phyloP scores from a whole-genome alignment of 2,113 vertebrate species.

The Zosterops hypoxanthus region DNA sequence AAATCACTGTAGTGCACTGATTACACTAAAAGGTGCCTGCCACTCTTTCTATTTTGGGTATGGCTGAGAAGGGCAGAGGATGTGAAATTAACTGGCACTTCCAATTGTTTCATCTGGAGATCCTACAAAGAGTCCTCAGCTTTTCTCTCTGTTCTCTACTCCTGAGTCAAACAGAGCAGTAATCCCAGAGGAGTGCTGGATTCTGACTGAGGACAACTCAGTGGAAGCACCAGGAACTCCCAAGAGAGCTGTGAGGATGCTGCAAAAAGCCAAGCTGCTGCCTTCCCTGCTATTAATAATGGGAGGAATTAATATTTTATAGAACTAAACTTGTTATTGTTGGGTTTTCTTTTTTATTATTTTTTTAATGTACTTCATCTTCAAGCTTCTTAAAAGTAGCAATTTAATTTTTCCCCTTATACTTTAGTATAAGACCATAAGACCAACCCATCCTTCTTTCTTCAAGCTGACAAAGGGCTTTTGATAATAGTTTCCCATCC shows the following conservation, averaged over 20 bases:
- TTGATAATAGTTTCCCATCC: background rate
- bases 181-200: background rate
- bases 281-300: background rate
- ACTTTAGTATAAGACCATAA: background rate
- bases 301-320: background rate
- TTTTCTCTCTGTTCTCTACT: background rate
- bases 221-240: background rate
- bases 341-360: background rate
- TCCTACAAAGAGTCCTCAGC: background rate
- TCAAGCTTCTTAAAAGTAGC: background rate
- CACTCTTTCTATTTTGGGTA: background rate
- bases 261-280: background rate
- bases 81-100: slow-evolving; percentile 16
- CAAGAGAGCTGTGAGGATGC: background rate
- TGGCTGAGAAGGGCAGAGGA: background rate
- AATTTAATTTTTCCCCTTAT: background rate
- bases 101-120: background rate
- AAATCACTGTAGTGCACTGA: background rate
- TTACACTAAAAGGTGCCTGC: slow-evolving; percentile 11
- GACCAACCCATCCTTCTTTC: background rate
- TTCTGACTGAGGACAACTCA: background rate
- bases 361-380: background rate
- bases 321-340: background rate
- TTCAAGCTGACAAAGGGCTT: background rate
- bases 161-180: background rate